Base-by-base conservation (phyloP, 2,888 invertebrate species). In the Ichneumoninae sp. region DNA sequence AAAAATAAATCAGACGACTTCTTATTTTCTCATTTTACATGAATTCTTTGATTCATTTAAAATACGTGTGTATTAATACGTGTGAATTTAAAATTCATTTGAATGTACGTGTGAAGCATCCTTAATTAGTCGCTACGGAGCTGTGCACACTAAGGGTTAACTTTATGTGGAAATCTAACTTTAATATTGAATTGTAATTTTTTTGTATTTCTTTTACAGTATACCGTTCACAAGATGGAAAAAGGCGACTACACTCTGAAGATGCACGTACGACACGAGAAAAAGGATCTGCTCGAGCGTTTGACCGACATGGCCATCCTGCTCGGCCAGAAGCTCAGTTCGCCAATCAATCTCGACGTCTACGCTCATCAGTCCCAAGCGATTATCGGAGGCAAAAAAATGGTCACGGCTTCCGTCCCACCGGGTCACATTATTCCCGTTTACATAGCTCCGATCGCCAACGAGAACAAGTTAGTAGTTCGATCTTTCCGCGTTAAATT, bases 201-300 rank as follows among this genome's bases (percentile, higher is more conserved):
- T 8, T 13, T 2, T 36, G 8, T 4, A 36, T 7, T 36, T 36
- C 2, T 10, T 40, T 40, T 8, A 68, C 93, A 98, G 97, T 98
- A 98, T 93, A 95, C 96, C 1, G 95, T 96, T 81, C 92, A 91
- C 82, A 99, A 99, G 94, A 94, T 99, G 88, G 98, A 99, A 87
- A 99, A 99, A 93, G 99, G 99, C 26, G 99, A 99, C 87, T 99
- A 98, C 94, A 96, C 96, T 0, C 94, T 99, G 8, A 96, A 97
- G 63, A 94, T 99, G 90, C 98, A 98, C 93, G 95, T 99, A 13
- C 96, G 99, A 0, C 99, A 99, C 93, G 98, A 99, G 90, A 97
- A 96, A 92, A 96, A 96, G 86, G 96, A 97, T 40, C 94, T 97
- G 76, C 95, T 99, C 84, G 99, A 99, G 89, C 97, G 97, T 94